Conservation (phyloP, 2,888 invertebrate genomes). For the Cheilosia vernalis region DNA sequence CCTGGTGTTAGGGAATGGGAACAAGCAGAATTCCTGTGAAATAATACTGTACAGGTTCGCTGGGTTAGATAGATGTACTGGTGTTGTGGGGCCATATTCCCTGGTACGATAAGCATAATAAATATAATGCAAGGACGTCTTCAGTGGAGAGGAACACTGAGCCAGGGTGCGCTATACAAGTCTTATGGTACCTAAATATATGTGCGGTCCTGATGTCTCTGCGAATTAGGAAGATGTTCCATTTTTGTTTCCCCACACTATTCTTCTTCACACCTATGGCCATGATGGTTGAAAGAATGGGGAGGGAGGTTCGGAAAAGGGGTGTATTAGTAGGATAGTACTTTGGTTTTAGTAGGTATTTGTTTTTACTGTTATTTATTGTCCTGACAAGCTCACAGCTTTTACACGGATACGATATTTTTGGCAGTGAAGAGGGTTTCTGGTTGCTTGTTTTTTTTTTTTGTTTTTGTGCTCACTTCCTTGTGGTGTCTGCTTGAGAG, state of each 20-base stretch:
- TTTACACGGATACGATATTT: slow-evolving; percentile 41
- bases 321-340: slow-evolving; percentile 31
- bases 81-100: slow-evolving; percentile 48
- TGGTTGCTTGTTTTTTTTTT: neutral
- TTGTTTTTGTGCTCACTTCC: neutral
- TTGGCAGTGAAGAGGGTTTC: slow-evolving; percentile 40
- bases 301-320: slow-evolving; percentile 4
- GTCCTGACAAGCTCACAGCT: slow-evolving; percentile 53
- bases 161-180: neutral
- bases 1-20: neutral
- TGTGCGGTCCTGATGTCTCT: slow-evolving; percentile 58
- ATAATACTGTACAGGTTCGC: slow-evolving; percentile 32
- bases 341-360: slow-evolving; percentile 67
- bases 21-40: slow-evolving; percentile 19
- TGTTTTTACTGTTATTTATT: slow-evolving; percentile 73
- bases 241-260: slow-evolving; percentile 30
- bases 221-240: slow-evolving; percentile 70
- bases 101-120: slow-evolving; percentile 70
- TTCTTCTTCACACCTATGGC: slow-evolving; percentile 64
- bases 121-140: slow-evolving; percentile 73
- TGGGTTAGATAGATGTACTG: slow-evolving; percentile 1
- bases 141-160: slow-evolving; percentile 44
- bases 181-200: neutral
- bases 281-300: neutral
- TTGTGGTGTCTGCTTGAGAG: neutral